Evolutionary conservation across 1,140 invertebrate genomes (phyloP).

Genomic region (Papilio dardanus): DNA sequence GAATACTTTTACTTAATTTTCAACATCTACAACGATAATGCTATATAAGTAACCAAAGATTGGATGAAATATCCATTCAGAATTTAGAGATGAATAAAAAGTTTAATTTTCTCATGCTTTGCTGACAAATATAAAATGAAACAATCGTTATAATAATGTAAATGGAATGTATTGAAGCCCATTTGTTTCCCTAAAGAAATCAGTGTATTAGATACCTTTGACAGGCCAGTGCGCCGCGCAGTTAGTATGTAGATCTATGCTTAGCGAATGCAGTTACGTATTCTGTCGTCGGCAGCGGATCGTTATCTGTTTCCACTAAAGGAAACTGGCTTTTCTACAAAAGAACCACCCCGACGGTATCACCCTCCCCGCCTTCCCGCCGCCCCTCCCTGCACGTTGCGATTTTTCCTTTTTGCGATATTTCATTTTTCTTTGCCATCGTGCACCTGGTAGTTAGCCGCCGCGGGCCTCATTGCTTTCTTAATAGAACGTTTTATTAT

Average conservation of each 20-base stretch:
- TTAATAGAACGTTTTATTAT: constrained; percentile 56
- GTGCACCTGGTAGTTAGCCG: constrained; percentile 79
- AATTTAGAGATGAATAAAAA: not conserved
- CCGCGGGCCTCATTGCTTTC: constrained; percentile 67
- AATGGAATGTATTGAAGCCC: constrained; percentile 40
- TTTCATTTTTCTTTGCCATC: constrained; percentile 80
- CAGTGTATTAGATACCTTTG: constrained; percentile 72
- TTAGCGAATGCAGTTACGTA: constrained; percentile 79
- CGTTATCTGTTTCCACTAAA: constrained; percentile 82
- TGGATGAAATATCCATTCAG: not conserved
- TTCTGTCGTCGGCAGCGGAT: constrained; percentile 80
- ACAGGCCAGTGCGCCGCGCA: constrained; percentile 58
- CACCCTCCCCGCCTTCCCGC: constrained; percentile 53
- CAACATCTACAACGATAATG: not conserved
- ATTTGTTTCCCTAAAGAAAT: constrained; percentile 57
- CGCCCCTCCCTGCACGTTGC: constrained; percentile 50
- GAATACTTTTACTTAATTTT: constrained; percentile 30
- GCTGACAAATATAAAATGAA: not conserved
- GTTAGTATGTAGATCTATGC: constrained; percentile 76
- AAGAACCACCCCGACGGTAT: constrained; percentile 72
- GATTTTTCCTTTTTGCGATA: constrained; percentile 78
- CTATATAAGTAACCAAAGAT: not conserved
- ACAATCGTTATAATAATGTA: not conserved
- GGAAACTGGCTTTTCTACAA: constrained; percentile 80
- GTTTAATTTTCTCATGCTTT: not conserved